Percentiles rank a stretch among this genome's conserved stretches.
Conservation (phyloP, 53 echinoderm and acorn worm genomes). For the Echinarachnius parma region DNA sequence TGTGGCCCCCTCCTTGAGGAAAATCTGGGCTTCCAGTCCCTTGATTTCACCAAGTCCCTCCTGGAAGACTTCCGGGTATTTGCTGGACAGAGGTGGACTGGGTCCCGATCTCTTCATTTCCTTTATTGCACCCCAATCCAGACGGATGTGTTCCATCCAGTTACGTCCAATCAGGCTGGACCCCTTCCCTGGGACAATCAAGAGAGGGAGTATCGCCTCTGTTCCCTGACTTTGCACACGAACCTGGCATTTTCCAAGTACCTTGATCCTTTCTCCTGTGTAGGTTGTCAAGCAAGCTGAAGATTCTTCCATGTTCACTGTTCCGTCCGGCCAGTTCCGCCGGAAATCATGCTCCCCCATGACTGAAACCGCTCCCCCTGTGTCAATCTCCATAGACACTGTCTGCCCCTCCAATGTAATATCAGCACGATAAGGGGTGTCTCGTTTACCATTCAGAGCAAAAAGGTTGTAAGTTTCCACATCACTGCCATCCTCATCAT, state of each 20-base stretch:
- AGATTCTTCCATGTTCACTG: background rate
- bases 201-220: constrained; percentile 14
- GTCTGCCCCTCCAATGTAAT: constrained; percentile 4
- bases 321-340: constrained; percentile 6
- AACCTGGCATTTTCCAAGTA: constrained; percentile 11
- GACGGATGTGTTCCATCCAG: constrained; percentile 16
- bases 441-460: background rate
- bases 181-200: constrained; percentile 17
- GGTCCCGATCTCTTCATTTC: background rate
- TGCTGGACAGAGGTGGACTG: background rate
- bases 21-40: background rate
- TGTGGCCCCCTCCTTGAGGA: background rate
- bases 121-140: constrained; percentile 32
- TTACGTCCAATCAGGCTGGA: constrained; percentile 25
- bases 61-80: constrained; percentile 17
- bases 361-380: constrained; percentile 31
- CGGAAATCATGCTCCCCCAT: constrained; percentile 20
- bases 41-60: constrained; percentile 8
- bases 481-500: constrained; percentile 7
- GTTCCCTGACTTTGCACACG: constrained; percentile 4
- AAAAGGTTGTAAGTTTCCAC: constrained; percentile 16
- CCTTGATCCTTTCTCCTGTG: constrained; percentile 21
- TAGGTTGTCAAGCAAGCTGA: constrained; percentile 6
- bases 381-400: constrained; percentile 39
- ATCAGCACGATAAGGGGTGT: background rate